These are phyloP conservation scores for Echinarachnius parma DNA, from an alignment of 53 echinoderm and acorn worm genomes.

Conservation along the genomic window DNA sequence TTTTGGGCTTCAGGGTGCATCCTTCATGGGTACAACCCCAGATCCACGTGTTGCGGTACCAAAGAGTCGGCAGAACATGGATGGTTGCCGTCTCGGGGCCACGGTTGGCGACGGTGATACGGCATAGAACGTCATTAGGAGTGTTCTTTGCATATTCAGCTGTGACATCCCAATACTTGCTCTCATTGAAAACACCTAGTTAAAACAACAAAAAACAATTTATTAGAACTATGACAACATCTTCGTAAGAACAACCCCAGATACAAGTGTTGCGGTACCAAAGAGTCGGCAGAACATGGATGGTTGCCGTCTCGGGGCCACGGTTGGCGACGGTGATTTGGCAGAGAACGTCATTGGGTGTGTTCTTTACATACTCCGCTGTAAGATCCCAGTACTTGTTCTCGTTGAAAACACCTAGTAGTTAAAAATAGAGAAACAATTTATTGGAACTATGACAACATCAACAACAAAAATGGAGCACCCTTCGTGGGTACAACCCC, in stretches of 20 bases:
- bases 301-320: constrained; percentile 81
- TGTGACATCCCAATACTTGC: constrained; percentile 86
- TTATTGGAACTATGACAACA: too few species aligned
- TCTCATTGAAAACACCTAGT: constrained; percentile 82
- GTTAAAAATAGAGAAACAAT: background rate
- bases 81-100: constrained; percentile 94
- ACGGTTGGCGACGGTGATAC: constrained; percentile 82
- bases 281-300: constrained; percentile 77
- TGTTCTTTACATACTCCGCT: constrained; percentile 87
- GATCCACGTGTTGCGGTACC: constrained; percentile 96
- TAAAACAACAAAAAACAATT: background rate
- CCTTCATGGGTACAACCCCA: constrained; percentile 97
- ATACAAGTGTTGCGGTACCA: constrained; percentile 92
- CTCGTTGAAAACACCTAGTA: constrained; percentile 72
- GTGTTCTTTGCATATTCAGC: constrained; percentile 96
- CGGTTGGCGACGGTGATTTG: constrained; percentile 81
- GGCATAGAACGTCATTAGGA: constrained; percentile 87
- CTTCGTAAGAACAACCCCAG: constrained; percentile 85
- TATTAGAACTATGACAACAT: too few species aligned
- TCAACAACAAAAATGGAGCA: too few species aligned
- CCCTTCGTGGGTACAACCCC: constrained; percentile 94
- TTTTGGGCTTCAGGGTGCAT: constrained; percentile 88
- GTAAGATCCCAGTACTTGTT: constrained; percentile 80
- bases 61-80: constrained; percentile 86
- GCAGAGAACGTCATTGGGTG: constrained; percentile 81